Evolutionary conservation across 2,113 vertebrate genomes (phyloP).

Genomic region (Strix uralensis): DNA sequence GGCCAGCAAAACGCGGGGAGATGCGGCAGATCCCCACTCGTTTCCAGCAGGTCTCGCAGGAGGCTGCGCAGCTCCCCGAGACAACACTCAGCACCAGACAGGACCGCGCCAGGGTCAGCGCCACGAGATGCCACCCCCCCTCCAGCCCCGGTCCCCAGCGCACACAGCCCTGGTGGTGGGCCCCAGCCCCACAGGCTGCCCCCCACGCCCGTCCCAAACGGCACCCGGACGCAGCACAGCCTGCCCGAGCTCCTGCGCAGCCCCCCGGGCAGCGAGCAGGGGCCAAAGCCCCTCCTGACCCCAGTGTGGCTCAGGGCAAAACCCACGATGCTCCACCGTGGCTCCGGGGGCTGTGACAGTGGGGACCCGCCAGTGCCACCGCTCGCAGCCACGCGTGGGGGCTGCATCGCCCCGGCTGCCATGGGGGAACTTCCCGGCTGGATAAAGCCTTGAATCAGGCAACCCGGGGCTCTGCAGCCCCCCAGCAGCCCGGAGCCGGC

Average conservation of each 20-base stretch:
- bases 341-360: not conserved
- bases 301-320: not conserved
- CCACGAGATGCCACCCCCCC: not conserved
- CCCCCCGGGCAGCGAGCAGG: not conserved
- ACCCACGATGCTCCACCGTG: not conserved
- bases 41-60: not conserved
- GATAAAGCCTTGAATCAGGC: not conserved
- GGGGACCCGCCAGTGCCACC: not conserved
- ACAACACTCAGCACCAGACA: not conserved
- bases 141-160: not conserved
- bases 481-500: not conserved
- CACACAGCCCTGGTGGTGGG: not conserved
- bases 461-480: not conserved
- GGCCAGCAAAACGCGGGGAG: not conserved
- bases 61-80: not conserved
- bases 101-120: accelerated
- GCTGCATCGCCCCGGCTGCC: not conserved
- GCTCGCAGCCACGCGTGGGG: not conserved
- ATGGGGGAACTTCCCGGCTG: not conserved
- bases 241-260: not conserved
- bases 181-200: not conserved
- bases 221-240: not conserved
- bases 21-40: not conserved
- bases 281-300: not conserved
- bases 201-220: accelerated